phyloP scores from a whole-genome alignment of 2,888 invertebrate species.

The Entomobrya proxima region DNA sequence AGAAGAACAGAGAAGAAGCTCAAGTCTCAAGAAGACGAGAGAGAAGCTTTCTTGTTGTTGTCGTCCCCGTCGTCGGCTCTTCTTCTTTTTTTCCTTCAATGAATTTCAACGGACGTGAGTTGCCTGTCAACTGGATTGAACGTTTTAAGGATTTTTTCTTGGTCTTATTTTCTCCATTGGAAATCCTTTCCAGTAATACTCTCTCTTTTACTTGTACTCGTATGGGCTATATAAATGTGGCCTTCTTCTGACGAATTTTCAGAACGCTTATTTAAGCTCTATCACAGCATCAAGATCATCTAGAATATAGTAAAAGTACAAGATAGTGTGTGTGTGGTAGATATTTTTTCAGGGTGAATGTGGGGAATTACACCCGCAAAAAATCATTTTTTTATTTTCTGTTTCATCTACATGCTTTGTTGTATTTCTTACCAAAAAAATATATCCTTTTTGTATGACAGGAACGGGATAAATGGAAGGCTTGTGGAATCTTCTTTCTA shows the following conservation, averaged over 20 bases:
- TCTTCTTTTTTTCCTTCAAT: constrained; percentile 37
- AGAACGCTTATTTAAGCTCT: neutral
- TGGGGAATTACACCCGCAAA: no score
- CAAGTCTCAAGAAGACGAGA: neutral
- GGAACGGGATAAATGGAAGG: neutral
- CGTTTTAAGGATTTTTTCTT: constrained; percentile 5
- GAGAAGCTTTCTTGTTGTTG: neutral
- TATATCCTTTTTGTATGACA: neutral
- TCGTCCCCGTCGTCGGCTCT: neutral
- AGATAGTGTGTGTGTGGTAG: neutral
- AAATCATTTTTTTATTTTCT: neutral
- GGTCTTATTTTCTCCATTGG: neutral
- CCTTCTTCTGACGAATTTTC: neutral
- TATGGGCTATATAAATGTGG: constrained; percentile 8
- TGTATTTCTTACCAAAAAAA: neutral
- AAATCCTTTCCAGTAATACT: neutral
- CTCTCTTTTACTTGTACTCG: neutral
- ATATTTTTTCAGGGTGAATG: no score
- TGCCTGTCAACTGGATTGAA: constrained; percentile 29
- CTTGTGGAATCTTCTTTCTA: neutral
- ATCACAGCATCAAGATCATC: neutral
- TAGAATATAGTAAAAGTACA: no score
- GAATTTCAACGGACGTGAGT: constrained; percentile 56
- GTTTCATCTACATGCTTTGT: neutral
- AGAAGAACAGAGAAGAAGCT: no score